Base-by-base conservation (phyloP, 2,888 invertebrate species). In the Morpho deidamia region DNA sequence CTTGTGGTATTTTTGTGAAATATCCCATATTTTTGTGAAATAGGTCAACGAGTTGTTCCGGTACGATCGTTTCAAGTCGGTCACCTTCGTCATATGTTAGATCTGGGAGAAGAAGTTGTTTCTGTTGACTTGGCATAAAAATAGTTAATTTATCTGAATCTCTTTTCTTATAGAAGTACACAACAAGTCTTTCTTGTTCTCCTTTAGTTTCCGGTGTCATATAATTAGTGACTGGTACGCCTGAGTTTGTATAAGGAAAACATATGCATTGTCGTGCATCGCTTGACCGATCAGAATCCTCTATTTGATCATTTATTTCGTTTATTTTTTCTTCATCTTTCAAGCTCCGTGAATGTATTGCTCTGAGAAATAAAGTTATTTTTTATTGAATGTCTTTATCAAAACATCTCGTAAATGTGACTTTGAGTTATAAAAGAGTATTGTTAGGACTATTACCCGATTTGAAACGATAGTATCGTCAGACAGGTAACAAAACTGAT, bases 71-170 rank as follows among this genome's bases (percentile, higher is more conserved):
- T 34, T 47, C 12, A 75, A 75, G 33, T 32, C 51, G 42, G 48
- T 81, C 82, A 2, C 63, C 65, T 1, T 51, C 11, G 8, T 74
- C 72, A 35, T 67, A 62, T 0, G 67, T 56, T 9, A 83, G 51
- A 51, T 85, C 78, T 7, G 82, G 81, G 40, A 84, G 70, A n/a
- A 61, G 23, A 0, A 9, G 8, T 64, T 87, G 86, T 56, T 74
- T 80, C 10, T 70, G 59, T 9, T 23, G 37, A 44, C 65, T 72
- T 2, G 86, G 86, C 9, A 74, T 64, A 43, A 75, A 78, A 32
- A 75, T 50, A 40, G 69, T 65, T 4, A 81, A 51, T 40, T 68
- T 44, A 8, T 67, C 55, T 4, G 71, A 64, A 0, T 34, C 12
- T 7, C 47, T 10, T 42, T 71, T 63, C 62, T 57, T 73, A 55